A percentile compares a stretch with the other conserved stretches of the same genome.
These are phyloP conservation scores for Diuraphis noxia DNA, from an alignment of 1,140 invertebrate species.

Conservation along the genomic window DNA sequence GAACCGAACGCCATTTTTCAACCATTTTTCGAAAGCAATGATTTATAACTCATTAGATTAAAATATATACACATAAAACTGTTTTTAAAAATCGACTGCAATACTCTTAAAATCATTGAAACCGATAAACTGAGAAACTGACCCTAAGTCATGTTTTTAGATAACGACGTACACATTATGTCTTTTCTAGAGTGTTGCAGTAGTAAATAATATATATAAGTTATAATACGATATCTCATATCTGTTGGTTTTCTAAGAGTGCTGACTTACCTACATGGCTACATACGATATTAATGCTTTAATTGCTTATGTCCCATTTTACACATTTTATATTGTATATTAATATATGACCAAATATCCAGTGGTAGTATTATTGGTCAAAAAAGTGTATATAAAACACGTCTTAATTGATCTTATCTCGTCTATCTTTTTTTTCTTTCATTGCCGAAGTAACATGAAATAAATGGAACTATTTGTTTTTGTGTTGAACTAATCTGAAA, in stretches of 20 bases:
- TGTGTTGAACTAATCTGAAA: constrained; percentile 2
- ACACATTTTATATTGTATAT: not conserved
- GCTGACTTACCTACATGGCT: too few species aligned
- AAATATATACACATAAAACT: not conserved
- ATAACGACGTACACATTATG: not conserved
- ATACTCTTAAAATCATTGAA: not conserved
- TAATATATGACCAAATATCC: not conserved
- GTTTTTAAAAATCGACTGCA: not conserved
- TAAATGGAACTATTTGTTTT: not conserved
- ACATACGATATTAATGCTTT: not conserved
- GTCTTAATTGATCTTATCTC: not conserved
- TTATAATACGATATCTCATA: not conserved
- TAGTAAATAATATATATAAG: not conserved
- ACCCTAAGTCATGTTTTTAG: not conserved
- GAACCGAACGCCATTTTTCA: not conserved
- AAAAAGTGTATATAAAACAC: not conserved
- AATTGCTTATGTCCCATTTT: not conserved
- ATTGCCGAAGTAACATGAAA: not conserved
- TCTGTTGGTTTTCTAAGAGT: not conserved
- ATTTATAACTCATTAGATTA: not conserved
- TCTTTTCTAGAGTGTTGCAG: not conserved
- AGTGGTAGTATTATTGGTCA: not conserved
- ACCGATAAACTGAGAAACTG: not conserved
- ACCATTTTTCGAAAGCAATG: not conserved
- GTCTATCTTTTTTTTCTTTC: not conserved